Evolutionary conservation across 2,113 vertebrate genomes (phyloP).

Genomic region (Rhea pennata): DNA sequence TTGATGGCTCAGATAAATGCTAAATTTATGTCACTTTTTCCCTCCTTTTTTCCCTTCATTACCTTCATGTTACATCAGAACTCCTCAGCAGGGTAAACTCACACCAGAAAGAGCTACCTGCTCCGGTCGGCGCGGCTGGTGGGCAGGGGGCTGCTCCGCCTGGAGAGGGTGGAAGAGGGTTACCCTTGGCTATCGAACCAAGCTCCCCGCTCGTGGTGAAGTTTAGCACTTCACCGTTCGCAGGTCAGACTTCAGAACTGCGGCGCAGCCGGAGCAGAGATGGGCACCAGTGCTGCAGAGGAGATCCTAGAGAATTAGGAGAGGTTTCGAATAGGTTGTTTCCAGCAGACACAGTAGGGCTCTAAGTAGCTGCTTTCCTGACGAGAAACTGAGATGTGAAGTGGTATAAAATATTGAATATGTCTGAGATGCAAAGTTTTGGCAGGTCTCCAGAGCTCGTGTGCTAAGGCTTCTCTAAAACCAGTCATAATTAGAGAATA

Average conservation of each 20-base stretch:
- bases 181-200: background rate
- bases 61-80: too few relatives aligned
- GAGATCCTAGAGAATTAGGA: background rate
- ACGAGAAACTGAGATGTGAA: background rate
- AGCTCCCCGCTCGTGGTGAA: background rate
- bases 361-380: background rate
- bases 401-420: background rate
- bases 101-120: background rate
- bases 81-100: too few relatives aligned
- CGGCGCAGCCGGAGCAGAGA: background rate
- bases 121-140: background rate
- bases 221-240: fast-evolving
- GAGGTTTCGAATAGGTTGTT: background rate
- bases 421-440: background rate
- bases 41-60: too few relatives aligned
- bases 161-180: background rate
- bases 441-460: background rate
- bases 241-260: background rate
- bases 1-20: too few relatives aligned
- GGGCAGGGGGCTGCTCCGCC: background rate
- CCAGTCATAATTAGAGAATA: fast-evolving
- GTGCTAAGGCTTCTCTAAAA: fast-evolving
- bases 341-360: background rate
- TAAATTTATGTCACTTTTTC: too few relatives aligned
- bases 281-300: fast-evolving